phyloP scores from a whole-genome alignment of 1,140 invertebrate species.

The Anagrus nilaparvatae region DNA sequence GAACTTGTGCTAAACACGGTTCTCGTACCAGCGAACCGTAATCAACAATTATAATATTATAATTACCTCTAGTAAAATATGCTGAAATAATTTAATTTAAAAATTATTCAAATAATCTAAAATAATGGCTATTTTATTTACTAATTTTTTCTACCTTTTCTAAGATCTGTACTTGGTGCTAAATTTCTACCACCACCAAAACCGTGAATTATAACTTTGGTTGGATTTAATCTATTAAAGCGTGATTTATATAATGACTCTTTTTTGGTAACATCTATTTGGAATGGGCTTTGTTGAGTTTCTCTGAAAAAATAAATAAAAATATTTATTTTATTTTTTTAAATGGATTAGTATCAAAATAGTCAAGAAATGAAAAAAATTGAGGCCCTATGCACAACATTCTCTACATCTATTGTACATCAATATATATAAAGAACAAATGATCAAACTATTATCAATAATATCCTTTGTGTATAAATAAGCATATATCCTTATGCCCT shows the following conservation, averaged over 20 bases:
- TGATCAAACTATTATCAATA: too few species aligned
- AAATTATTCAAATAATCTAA: neutral
- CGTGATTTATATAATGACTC: slow-evolving; percentile 58
- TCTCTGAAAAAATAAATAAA: slow-evolving; percentile 43
- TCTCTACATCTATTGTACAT: too few species aligned
- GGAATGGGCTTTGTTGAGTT: slow-evolving; percentile 61
- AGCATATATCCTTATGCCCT: too few species aligned
- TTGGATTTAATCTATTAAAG: slow-evolving; percentile 63
- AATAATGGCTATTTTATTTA: neutral
- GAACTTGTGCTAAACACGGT: slow-evolving; percentile 71
- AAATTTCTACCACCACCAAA: slow-evolving; percentile 70
- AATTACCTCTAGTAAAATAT: slow-evolving; percentile 67
- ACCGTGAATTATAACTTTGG: slow-evolving; percentile 74
- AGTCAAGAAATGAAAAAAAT: too few species aligned
- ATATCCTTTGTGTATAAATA: too few species aligned
- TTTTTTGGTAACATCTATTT: slow-evolving; percentile 56
- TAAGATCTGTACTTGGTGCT: slow-evolving; percentile 69
- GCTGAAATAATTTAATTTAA: slow-evolving; percentile 45
- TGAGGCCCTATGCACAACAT: too few species aligned
- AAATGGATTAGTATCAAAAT: too few species aligned
- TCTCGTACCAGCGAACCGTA: slow-evolving; percentile 70
- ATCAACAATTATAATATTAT: slow-evolving; percentile 81
- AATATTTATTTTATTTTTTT: slow-evolving; percentile 2
- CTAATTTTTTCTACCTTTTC: slow-evolving; percentile 43
- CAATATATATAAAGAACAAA: too few species aligned